A percentile compares a stretch with the other conserved stretches of the same genome.
Evolutionary conservation across 2,888 invertebrate species (phyloP).

Genomic region (Drosophila leonis): DNA sequence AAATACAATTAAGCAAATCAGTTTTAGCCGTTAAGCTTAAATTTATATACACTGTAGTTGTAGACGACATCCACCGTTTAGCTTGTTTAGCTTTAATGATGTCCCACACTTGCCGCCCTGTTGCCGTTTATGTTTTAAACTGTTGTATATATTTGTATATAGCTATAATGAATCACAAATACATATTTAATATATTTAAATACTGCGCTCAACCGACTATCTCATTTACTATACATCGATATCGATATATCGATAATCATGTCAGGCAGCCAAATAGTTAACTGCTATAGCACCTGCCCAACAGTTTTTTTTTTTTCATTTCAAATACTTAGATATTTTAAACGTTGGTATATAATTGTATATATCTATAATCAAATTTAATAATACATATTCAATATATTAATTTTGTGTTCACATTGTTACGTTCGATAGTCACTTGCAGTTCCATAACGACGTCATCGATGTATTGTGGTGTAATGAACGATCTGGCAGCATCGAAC

Average conservation of each 20-base stretch:
- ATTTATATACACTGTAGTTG: conserved; percentile 1
- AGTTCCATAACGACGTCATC: conserved; percentile 3
- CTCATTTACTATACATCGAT: background rate
- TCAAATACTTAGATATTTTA: conserved; percentile 12
- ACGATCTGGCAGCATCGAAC: conserved; percentile 4
- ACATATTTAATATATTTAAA: conserved; percentile 13
- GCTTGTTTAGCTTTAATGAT: conserved; percentile 38
- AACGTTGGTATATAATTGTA: conserved; percentile 62
- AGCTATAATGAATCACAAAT: conserved; percentile 27
- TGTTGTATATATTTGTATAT: conserved; percentile 68
- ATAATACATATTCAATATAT: conserved; percentile 12
- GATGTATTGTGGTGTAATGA: background rate
- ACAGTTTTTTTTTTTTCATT: too few relatives aligned
- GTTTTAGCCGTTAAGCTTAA: conserved; percentile 20
- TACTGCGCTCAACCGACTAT: background rate
- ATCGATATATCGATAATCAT: conserved; percentile 1
- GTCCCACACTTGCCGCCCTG: conserved; percentile 49
- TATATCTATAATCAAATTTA: conserved; percentile 39
- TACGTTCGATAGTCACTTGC: background rate
- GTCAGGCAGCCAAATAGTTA: background rate
- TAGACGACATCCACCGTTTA: conserved; percentile 63
- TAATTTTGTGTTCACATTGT: background rate
- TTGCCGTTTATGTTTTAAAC: conserved; percentile 41
- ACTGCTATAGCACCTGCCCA: background rate
- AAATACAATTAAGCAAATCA: conserved; percentile 26